Evolutionary conservation across 2,888 invertebrate genomes (phyloP), one percentile per base, ranked within the genome.

Genomic region (Drosophila pseudotakahashii): DNA sequence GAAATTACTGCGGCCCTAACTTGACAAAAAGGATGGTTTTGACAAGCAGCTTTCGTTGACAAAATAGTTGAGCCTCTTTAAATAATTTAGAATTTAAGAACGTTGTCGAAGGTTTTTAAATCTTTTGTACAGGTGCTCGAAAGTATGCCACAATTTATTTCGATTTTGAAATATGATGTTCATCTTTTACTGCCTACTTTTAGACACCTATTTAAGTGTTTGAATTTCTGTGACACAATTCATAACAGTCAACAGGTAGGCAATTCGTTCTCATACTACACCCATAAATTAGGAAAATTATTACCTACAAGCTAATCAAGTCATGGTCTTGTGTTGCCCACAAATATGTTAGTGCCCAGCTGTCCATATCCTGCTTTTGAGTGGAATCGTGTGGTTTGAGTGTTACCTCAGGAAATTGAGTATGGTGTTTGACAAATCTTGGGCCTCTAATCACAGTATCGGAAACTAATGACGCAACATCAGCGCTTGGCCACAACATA

Each of bases 1-100:
- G n/a, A 70, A 70, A 70, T 70, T 53, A 70, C 67, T n/a, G 30
- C 34, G 16, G 16, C 26, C 47, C 34, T 34, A 10, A n/a, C 32
- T 16, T 2, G 30, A 23, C 41, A n/a, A 51, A 59, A 41, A 41
- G 51, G 47, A 26, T 34, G 41, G 59, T 39, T 14, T 30, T 19
- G 14, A 34, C n/a, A 26, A n/a, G 23, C n/a, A 14, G 9, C 34
- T 39, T 30, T n/a, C 13, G 30, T 5, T 16, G 10, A 26, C 13
- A 30, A 34, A 16, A 14, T 60, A 10, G 3, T 14, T 9, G 14
- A 14, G 39, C 39, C 3, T 9, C 3, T 14, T 39, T 14, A 39
- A 14, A 14, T 16, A 9, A 14, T 14, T 39, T 10, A 3, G 14
- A 10, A 5, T 34, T 34, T 34, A 34, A 11, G 11, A 34, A 34